A percentile compares a stretch with the other conserved stretches of the same genome.
Evolutionary conservation across 2,888 invertebrate genomes (phyloP).

Genomic region (Lithophane semibrunnea): DNA sequence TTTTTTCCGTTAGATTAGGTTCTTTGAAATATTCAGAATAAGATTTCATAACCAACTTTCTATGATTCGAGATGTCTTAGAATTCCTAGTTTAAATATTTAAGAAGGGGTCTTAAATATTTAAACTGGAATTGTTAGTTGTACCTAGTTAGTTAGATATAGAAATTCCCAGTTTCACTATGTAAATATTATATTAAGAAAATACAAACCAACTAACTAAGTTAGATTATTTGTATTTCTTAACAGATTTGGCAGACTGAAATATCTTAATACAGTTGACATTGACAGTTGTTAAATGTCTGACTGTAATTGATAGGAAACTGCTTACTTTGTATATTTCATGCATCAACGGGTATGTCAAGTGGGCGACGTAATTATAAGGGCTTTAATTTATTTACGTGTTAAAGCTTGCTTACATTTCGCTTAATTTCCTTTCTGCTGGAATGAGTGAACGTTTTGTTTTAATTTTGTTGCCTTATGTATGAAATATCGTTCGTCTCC

Average conservation of each 20-base stretch:
- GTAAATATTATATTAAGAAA: background rate
- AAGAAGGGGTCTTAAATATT: background rate
- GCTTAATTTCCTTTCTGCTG: background rate
- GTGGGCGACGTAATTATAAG: slow-evolving; percentile 28
- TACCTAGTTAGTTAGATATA: background rate
- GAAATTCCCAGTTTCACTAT: background rate
- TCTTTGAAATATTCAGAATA: background rate
- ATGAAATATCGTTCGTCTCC: background rate
- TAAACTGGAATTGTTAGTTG: too few relatives aligned
- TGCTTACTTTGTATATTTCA: slow-evolving; percentile 55
- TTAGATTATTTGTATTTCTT: slow-evolving; percentile 13
- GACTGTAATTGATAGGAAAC: slow-evolving; percentile 58
- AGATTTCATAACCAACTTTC: background rate
- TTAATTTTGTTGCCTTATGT: background rate
- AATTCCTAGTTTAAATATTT: too few relatives aligned
- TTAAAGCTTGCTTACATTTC: background rate
- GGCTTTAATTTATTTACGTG: background rate
- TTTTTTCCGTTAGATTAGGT: background rate
- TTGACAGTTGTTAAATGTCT: slow-evolving; percentile 49
- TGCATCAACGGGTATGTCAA: slow-evolving; percentile 48
- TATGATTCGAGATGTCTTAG: too few relatives aligned
- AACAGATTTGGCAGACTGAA: slow-evolving; percentile 12
- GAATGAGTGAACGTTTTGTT: background rate
- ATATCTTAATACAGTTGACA: slow-evolving; percentile 30
- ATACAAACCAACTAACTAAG: background rate